phyloP scores from a whole-genome alignment of 2,888 invertebrate genomes.

The Cataglyphis albicans region DNA sequence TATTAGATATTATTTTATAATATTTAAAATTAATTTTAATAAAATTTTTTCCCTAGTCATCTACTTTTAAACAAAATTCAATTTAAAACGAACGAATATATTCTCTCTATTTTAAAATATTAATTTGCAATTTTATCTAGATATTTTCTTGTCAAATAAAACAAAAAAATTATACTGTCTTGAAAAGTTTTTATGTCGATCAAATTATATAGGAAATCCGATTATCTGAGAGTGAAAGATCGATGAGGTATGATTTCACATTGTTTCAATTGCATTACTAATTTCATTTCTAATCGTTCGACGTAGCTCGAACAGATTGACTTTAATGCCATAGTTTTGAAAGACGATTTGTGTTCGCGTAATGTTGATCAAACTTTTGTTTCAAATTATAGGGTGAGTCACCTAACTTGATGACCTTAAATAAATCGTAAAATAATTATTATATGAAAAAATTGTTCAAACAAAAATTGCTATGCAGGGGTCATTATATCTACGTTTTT shows the following conservation, averaged over 20 bases:
- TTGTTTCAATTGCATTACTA: slow-evolving; percentile 53
- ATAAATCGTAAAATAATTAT: too few relatives aligned
- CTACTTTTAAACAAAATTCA: neutral
- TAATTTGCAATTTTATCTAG: neutral
- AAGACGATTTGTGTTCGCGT: neutral
- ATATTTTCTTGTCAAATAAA: neutral
- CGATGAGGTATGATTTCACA: slow-evolving; percentile 34
- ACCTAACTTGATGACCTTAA: too few relatives aligned
- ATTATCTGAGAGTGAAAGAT: slow-evolving; percentile 55
- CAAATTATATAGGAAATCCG: slow-evolving; percentile 22
- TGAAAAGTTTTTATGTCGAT: slow-evolving; percentile 7
- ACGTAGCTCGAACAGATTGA: slow-evolving; percentile 37
- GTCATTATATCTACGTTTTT: too few relatives aligned
- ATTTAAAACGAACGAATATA: neutral
- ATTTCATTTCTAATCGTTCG: slow-evolving; percentile 57
- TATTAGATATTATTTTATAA: neutral
- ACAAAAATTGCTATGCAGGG: too few relatives aligned
- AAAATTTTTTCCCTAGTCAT: neutral
- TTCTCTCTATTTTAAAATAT: neutral
- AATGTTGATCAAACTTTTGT: slow-evolving; percentile 1
- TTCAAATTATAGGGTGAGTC: neutral
- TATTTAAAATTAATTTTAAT: neutral
- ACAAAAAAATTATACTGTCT: neutral
- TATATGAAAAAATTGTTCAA: too few relatives aligned
- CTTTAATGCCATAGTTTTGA: slow-evolving; percentile 38